Percentiles rank a stretch among this genome's conserved stretches.
Evolutionary conservation across 1,140 invertebrate genomes (phyloP).

Genomic region (Cyclina sinensis): DNA sequence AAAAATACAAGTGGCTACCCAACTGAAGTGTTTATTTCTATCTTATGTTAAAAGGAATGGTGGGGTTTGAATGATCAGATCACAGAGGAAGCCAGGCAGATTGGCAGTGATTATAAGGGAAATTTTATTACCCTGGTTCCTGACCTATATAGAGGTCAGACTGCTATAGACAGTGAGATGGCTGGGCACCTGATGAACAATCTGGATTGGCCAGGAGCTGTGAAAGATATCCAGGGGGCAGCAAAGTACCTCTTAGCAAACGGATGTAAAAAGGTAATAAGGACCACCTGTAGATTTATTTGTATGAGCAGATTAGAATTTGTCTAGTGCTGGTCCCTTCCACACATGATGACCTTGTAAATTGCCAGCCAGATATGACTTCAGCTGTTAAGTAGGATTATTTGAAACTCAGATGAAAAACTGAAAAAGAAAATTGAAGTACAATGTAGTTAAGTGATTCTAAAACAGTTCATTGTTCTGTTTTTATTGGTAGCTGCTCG

Average conservation of each 20-base stretch:
- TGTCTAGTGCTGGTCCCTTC: too few species aligned
- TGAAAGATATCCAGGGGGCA: conserved; percentile 81
- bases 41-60: conserved; percentile 78
- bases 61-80: conserved; percentile 85
- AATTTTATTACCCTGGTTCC: conserved; percentile 73
- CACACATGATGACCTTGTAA: too few species aligned
- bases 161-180: conserved; percentile 80
- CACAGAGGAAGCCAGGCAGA: conserved; percentile 75
- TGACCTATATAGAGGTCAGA: conserved; percentile 84
- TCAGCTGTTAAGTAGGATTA: too few species aligned
- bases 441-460: too few species aligned
- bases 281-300: too few species aligned
- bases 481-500: too few species aligned
- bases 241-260: conserved; percentile 75
- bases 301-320: too few species aligned
- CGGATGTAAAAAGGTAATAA: conserved; percentile 80
- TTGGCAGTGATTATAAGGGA: conserved; percentile 72
- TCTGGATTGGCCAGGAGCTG: conserved; percentile 83
- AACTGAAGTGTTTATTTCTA: neutral
- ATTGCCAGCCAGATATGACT: too few species aligned
- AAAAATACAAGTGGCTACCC: neutral
- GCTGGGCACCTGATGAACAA: conserved; percentile 83
- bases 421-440: too few species aligned
- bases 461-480: too few species aligned
- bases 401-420: too few species aligned